Evolutionary conservation across 2,797 vertebrate genomes (phyloP).

Genomic region (Eidolon dupreanum): DNA sequence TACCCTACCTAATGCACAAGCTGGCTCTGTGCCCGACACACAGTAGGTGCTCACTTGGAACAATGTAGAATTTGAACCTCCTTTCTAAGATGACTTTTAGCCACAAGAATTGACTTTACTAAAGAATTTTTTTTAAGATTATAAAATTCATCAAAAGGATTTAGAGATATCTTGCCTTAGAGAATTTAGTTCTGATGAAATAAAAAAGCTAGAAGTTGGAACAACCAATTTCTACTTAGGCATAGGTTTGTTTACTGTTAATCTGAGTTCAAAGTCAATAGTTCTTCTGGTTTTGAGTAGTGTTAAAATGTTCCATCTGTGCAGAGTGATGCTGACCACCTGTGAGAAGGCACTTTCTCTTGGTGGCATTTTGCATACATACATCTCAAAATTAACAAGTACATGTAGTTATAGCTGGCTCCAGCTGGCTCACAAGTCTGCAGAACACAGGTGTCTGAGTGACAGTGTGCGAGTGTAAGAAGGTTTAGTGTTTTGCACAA

Average conservation of each 20-base stretch:
- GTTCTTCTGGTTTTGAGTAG: neutral
- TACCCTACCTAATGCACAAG: neutral
- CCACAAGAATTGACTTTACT: neutral
- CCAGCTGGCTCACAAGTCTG: neutral
- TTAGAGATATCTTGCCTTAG: neutral
- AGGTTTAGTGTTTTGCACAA: neutral
- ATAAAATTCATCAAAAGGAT: conserved; percentile 19
- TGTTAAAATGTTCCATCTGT: neutral
- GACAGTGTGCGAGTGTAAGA: neutral
- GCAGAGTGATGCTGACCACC: neutral
- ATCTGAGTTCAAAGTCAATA: neutral
- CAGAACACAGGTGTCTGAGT: neutral
- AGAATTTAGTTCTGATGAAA: conserved; percentile 35
- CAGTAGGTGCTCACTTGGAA: neutral
- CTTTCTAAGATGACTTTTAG: conserved; percentile 16
- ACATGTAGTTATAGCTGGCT: neutral
- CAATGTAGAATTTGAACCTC: neutral
- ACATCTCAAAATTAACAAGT: neutral
- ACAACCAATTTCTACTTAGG: neutral
- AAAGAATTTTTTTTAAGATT: neutral
- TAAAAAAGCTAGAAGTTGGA: conserved; percentile 7
- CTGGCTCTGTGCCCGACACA: neutral
- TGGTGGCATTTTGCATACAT: neutral
- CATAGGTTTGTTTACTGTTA: neutral
- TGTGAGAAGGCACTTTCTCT: neutral